These are phyloP conservation scores for Microplitis deprimator DNA, from an alignment of 2,888 invertebrate species.

Conservation along the genomic window DNA sequence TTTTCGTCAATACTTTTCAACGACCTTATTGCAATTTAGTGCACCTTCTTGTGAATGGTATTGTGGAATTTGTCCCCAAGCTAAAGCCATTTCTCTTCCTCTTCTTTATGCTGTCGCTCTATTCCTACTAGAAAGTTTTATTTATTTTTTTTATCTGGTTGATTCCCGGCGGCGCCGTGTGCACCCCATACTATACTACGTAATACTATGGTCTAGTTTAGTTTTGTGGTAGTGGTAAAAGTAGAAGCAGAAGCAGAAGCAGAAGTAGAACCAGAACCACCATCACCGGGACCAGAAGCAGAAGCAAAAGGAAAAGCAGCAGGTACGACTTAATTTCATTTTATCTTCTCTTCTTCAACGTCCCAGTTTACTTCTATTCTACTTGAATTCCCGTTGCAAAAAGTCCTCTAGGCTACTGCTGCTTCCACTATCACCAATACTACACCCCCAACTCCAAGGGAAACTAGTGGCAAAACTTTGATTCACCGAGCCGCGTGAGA, in stretches of 20 bases:
- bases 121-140: slow-evolving; percentile 20
- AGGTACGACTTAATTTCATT: slow-evolving; percentile 50
- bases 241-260: background rate
- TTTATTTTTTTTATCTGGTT: slow-evolving; percentile 23
- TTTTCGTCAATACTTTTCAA: slow-evolving; percentile 9
- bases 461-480: slow-evolving; percentile 10
- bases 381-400: slow-evolving; percentile 10
- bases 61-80: slow-evolving; percentile 45
- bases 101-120: slow-evolving; percentile 27
- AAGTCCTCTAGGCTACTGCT: slow-evolving; percentile 22
- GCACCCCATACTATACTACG: slow-evolving; percentile 7
- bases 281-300: background rate
- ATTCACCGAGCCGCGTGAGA: background rate
- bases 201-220: background rate
- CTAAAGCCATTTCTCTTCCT: slow-evolving; percentile 43
- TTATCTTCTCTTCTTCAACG: slow-evolving; percentile 23
- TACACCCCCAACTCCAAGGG: background rate
- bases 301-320: background rate
- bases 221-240: background rate
- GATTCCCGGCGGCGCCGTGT: slow-evolving; percentile 30
- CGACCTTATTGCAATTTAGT: slow-evolving; percentile 23
- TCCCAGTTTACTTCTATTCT: background rate
- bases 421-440: background rate
- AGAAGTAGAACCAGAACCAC: background rate
- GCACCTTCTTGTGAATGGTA: slow-evolving; percentile 27